phyloP scores from a whole-genome alignment of 2,113 vertebrate genomes.

The Leptosomus discolor region DNA sequence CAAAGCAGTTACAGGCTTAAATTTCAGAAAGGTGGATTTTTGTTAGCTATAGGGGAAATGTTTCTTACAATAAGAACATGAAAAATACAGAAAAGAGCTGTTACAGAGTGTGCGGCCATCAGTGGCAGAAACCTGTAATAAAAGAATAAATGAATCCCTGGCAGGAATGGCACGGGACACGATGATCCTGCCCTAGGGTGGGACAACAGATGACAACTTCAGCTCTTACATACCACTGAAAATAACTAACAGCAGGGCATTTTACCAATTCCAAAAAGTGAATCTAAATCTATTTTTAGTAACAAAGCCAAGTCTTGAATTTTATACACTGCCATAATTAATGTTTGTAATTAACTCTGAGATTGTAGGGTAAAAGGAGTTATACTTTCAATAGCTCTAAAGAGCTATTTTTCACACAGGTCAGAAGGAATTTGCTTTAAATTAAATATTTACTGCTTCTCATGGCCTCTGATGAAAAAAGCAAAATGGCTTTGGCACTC shows the following conservation, averaged over 20 bases:
- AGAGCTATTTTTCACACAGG: not conserved
- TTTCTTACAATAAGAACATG: not conserved
- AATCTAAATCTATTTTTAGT: not conserved
- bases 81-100: not conserved
- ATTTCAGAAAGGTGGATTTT: not conserved
- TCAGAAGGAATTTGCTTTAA: not conserved
- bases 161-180: not conserved
- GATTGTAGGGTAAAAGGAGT: not conserved
- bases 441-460: slow-evolving; percentile 5
- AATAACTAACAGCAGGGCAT: not conserved
- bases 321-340: not conserved
- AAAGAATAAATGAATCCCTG: not conserved
- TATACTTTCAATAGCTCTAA: not conserved
- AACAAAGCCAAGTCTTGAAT: not conserved
- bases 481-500: not conserved
- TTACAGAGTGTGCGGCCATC: not conserved
- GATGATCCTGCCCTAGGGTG: not conserved
- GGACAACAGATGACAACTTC: not conserved
- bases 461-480: not conserved
- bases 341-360: not conserved
- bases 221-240: not conserved
- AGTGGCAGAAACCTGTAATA: not conserved
- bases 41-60: not conserved
- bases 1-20: not conserved
- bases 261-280: not conserved